These are phyloP conservation scores for Drosophila quadrilineata DNA, from an alignment of 1,140 invertebrate genomes.

Conservation along the genomic window DNA sequence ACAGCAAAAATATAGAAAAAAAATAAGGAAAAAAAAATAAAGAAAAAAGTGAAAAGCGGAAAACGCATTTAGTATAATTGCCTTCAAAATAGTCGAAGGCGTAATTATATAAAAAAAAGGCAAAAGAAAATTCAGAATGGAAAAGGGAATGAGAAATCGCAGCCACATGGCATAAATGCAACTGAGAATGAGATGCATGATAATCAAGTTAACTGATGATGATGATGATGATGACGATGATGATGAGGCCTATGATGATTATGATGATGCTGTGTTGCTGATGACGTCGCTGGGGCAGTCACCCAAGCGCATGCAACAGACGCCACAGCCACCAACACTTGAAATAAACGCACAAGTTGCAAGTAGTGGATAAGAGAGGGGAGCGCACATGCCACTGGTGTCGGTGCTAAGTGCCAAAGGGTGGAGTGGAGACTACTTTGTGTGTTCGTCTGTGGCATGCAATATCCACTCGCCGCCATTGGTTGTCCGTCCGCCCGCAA, in stretches of 20 bases:
- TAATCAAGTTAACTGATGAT: too few species aligned
- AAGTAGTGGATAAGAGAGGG: constrained; percentile 10
- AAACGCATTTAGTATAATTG: constrained; percentile 60
- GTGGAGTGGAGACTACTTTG: background rate
- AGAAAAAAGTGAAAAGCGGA: constrained; percentile 39
- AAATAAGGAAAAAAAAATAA: constrained; percentile 24
- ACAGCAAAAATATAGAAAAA: constrained; percentile 4
- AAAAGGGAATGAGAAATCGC: constrained; percentile 27
- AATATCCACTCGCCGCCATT: too few species aligned
- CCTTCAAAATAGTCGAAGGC: constrained; percentile 46
- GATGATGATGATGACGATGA: background rate
- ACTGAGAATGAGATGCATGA: too few species aligned
- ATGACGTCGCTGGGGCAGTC: constrained; percentile 22
- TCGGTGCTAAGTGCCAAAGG: constrained; percentile 51
- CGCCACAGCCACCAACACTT: constrained; percentile 59
- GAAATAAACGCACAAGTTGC: constrained; percentile 51
- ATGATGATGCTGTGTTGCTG: constrained; percentile 20
- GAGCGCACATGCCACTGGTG: constrained; percentile 11
- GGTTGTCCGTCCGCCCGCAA: constrained; percentile 45
- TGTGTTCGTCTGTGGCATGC: constrained; percentile 27
- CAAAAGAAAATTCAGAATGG: too few species aligned
- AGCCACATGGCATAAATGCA: constrained; percentile 1
- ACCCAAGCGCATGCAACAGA: constrained; percentile 61
- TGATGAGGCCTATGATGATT: constrained; percentile 8
- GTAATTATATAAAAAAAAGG: constrained; percentile 58